Conservation (phyloP, 2,888 invertebrate genomes). For the Lissonota sp. region DNA sequence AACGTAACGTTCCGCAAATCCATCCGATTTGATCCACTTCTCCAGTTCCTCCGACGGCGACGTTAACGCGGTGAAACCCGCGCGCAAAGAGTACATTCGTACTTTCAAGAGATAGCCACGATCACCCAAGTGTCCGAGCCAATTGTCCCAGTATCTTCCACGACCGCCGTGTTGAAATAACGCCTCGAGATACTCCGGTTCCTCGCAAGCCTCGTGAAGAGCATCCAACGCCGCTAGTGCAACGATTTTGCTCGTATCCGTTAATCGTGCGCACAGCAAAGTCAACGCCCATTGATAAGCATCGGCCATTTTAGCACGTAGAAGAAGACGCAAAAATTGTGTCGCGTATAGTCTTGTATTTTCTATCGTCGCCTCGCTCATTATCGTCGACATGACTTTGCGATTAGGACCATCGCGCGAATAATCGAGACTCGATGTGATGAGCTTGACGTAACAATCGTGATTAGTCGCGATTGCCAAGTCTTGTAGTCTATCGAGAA, state of each 20-base stretch:
- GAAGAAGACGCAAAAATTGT: conserved; percentile 94
- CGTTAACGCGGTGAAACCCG: conserved; percentile 84
- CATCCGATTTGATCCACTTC: conserved; percentile 79
- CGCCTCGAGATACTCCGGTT: conserved; percentile 84
- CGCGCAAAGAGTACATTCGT: conserved; percentile 85
- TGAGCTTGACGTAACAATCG: conserved; percentile 96
- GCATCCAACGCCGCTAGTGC: conserved; percentile 92
- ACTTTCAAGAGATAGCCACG: conserved; percentile 85
- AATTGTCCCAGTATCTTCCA: conserved; percentile 81
- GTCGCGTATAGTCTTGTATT: conserved; percentile 93
- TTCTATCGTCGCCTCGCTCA: conserved; percentile 84
- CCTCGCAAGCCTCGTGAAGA: conserved; percentile 96
- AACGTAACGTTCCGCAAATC: conserved; percentile 88
- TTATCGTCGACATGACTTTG: conserved; percentile 87
- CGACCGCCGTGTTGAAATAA: conserved; percentile 74
- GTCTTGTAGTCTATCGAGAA: conserved; percentile 86
- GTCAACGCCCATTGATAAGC: conserved; percentile 95
- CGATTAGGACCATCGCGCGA: conserved; percentile 90
- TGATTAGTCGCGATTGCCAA: conserved; percentile 93
- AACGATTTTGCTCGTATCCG: conserved; percentile 92
- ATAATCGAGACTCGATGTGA: conserved; percentile 96
- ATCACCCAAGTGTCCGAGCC: conserved; percentile 85
- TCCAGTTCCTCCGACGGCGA: conserved; percentile 80
- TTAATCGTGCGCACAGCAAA: conserved; percentile 92
- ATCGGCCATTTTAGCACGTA: conserved; percentile 90